Evolutionary conservation across 2,888 invertebrate species (phyloP).

Genomic region (Yponomeuta plumbellus): DNA sequence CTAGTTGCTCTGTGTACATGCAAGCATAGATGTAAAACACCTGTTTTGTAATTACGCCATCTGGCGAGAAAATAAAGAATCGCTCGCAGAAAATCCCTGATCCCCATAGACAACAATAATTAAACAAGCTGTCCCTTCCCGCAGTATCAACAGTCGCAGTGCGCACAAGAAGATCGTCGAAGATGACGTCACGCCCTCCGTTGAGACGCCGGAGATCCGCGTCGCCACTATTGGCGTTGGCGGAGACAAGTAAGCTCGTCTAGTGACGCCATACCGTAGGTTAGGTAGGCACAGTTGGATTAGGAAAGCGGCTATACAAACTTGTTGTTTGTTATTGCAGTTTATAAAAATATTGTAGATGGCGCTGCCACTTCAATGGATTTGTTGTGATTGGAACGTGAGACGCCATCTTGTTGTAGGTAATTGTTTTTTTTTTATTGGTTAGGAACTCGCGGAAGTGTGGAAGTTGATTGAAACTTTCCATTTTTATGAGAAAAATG

Average conservation of each 20-base stretch:
- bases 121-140: background rate
- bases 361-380: too few relatives aligned
- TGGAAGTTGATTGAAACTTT: too few relatives aligned
- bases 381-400: background rate
- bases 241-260: constrained; percentile 24
- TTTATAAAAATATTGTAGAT: too few relatives aligned
- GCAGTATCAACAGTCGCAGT: constrained; percentile 52
- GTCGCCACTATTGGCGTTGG: constrained; percentile 58
- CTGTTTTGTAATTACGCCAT: too few relatives aligned
- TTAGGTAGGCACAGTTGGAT: background rate
- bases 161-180: constrained; percentile 60
- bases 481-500: too few relatives aligned
- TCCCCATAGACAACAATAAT: background rate
- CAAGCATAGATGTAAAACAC: too few relatives aligned
- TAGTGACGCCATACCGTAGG: background rate
- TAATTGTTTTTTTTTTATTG: too few relatives aligned
- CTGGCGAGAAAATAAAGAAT: too few relatives aligned
- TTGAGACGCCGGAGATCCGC: constrained; percentile 45
- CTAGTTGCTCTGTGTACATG: too few relatives aligned
- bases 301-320: background rate
- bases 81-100: too few relatives aligned
- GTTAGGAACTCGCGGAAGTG: too few relatives aligned
- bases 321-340: background rate
- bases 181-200: constrained; percentile 47
- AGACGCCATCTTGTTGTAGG: too few relatives aligned